Evolutionary conservation across 2,888 invertebrate genomes (phyloP), one percentile per base, ranked within the genome.

Genomic region (Exocentrus adspersus): DNA sequence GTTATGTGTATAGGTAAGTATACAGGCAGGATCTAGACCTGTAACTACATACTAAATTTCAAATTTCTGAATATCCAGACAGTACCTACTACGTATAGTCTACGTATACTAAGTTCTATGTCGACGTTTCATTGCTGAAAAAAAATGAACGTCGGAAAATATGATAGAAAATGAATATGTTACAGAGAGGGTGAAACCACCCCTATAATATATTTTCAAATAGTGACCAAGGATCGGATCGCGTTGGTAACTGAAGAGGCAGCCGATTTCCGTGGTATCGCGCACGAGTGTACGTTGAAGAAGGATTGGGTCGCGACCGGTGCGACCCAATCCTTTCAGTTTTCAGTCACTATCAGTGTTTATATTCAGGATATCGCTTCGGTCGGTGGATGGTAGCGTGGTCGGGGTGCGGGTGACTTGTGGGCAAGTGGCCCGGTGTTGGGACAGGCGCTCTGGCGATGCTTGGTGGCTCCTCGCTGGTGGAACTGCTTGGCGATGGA

Each of bases 281-380:
- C 67, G 71, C 69, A 62, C 68, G 69, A 53, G 66, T 61, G 65
- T 68, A 72, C 60, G 71, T 69, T 56, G 61, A 52, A 50, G 48
- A 57, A 43, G 48, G 54, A 21, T 61, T 64, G 64, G 60, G 66
- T 64, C 67, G 71, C 67, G 69, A 50, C 57, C 71, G 75, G 64
- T 69, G 74, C 73, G 75, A 72, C 78, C 72, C 77, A 75, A 69
- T 67, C 57, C 12, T 6, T 48, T 48, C 57, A 59, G 52, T 50
- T 62, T 72, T 79, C 75, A 80, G 81, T 79, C 81, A 82, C 82
- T 82, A 88, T 89, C 89, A 90, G 89, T 90, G 90, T 85, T 89
- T 90, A 87, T 90, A 90, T 85, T 91, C 90, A 82, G 90, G 89
- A 85, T 89, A 89, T 75, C 87, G 86, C 78, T 87, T 87, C 80